Conservation (phyloP, 2,113 vertebrate genomes). For the Cyrtonyx montezumae region DNA sequence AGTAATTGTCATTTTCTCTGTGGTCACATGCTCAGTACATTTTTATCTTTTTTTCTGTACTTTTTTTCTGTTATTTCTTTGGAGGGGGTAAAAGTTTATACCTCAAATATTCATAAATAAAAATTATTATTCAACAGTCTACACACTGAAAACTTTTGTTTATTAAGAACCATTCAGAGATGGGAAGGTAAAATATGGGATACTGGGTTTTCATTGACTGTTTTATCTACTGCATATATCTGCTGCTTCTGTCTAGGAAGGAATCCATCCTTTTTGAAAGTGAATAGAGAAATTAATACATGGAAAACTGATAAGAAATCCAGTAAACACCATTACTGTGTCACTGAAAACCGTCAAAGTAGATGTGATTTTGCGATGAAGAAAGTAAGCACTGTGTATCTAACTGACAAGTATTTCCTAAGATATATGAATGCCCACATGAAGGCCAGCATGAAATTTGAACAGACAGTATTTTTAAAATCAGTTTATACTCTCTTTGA, state of each 20-base stretch:
- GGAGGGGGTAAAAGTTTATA: not conserved
- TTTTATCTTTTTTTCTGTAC: rapidly evolving
- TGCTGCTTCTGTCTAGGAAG: not conserved
- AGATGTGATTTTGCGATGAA: not conserved
- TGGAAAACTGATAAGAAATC: not conserved
- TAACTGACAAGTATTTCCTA: not conserved
- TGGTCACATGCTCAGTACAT: not conserved
- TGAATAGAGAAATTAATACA: not conserved
- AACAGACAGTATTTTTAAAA: not conserved
- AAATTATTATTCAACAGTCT: not conserved
- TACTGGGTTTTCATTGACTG: not conserved
- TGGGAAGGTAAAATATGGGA: not conserved
- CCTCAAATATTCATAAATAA: not conserved
- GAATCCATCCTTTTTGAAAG: not conserved
- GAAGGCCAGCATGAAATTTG: not conserved
- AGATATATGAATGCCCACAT: not conserved
- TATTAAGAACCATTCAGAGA: not conserved
- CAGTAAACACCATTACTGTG: not conserved
- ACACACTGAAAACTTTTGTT: not conserved
- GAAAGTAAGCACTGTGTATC: not conserved
- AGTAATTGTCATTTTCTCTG: not conserved
- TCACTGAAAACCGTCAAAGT: not conserved
- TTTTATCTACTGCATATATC: not conserved
- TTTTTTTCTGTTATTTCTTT: not conserved
- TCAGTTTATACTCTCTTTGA: not conserved